Conservation (phyloP, 2,113 vertebrate genomes). For the Scatophagus argus region DNA sequence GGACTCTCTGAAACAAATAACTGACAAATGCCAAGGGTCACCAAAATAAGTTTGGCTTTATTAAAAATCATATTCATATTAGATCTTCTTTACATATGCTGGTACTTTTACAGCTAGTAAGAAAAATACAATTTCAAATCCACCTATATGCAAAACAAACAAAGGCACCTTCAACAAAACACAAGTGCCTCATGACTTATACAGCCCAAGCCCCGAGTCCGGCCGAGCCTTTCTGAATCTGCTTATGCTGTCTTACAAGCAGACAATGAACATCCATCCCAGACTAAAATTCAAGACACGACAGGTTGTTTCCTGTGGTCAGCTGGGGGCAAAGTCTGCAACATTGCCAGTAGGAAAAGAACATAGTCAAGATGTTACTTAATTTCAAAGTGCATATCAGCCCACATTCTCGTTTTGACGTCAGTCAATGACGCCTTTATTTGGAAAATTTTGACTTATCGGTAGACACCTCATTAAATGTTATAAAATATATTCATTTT, state of each 20-base stretch:
- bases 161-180: conserved; percentile 59
- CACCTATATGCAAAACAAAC: conserved; percentile 59
- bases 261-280: not conserved
- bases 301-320: not conserved
- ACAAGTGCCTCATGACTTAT: conserved; percentile 35
- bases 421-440: not conserved
- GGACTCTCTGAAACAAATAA: conserved; percentile 21
- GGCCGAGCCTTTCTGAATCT: conserved; percentile 19
- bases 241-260: not conserved
- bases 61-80: conserved; percentile 67
- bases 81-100: conserved; percentile 57
- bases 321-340: not conserved
- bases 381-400: not conserved
- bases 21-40: conserved; percentile 7
- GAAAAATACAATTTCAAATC: conserved; percentile 74
- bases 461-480: not conserved
- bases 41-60: conserved; percentile 72
- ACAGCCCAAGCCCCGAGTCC: conserved; percentile 51
- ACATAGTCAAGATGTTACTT: not conserved
- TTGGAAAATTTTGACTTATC: not conserved
- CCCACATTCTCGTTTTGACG: not conserved
- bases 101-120: conserved; percentile 61
- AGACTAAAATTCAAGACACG: not conserved
- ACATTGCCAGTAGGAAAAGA: not conserved
- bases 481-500: not conserved